These are phyloP conservation scores for Vulpes lagopus DNA, from an alignment of 2,113 vertebrate genomes.

Conservation along the genomic window DNA sequence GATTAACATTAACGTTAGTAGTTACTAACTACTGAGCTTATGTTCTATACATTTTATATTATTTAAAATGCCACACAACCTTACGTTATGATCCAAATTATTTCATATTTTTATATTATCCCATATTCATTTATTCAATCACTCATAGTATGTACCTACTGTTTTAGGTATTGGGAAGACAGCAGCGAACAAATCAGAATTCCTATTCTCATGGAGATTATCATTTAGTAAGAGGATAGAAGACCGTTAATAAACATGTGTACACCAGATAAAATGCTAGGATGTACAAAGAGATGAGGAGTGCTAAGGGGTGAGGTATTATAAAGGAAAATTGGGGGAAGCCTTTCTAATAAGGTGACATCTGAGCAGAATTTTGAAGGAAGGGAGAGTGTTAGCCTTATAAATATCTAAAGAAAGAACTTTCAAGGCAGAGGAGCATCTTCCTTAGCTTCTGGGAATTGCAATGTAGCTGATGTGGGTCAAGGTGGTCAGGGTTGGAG, in stretches of 20 bases:
- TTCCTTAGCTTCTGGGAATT: neutral
- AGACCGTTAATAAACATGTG: neutral
- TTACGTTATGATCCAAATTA: neutral
- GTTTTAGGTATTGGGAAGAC: neutral
- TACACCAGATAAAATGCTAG: neutral
- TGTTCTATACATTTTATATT: neutral
- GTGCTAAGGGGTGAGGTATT: neutral
- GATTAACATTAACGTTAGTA: neutral
- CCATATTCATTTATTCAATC: neutral
- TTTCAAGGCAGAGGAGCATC: neutral
- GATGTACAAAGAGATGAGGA: neutral
- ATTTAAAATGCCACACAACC: neutral
- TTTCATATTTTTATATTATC: neutral
- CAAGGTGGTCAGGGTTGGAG: neutral
- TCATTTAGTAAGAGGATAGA: neutral
- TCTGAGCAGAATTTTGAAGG: neutral
- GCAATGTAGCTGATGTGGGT: neutral
- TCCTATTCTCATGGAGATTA: neutral
- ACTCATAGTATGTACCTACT: neutral
- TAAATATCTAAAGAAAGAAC: neutral
- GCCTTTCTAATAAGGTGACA: neutral
- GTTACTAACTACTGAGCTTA: constrained; percentile 19
- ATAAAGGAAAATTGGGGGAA: neutral
- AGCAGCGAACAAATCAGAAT: neutral
- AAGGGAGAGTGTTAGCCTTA: neutral